Base-by-base conservation (phyloP, 2,888 invertebrate genomes). In the Mesochorus sp. region DNA sequence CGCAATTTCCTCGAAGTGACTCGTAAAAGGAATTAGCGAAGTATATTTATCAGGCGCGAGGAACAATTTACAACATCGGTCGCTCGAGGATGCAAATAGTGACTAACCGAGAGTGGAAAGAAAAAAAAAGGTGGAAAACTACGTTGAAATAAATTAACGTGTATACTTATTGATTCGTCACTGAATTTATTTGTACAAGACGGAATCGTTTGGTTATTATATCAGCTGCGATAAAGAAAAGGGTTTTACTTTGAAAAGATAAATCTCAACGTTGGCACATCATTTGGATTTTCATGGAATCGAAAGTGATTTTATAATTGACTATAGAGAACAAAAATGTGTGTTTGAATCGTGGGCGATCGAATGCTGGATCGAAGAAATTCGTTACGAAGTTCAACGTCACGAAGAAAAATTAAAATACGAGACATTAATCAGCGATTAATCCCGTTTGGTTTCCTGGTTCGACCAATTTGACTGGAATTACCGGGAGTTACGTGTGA, bases 141-240 rank as follows among this genome's bases (percentile, higher is more conserved):
- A 28, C 47, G 55, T 28, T 28, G 14, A 61, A 37, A 55, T 39
- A 37, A 28, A n/a, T 17, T 3, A 17, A 24, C 19, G 42, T 24
- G n/a, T 17, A 39, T 12, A 39, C 21, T 19, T 37, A 26, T 24
- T 24, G 28, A 70, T 70, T 66, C 64, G 66, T 71, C 66, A 66
- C 53, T 53, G 37, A 62, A 55, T 75, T 44, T 66, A 66, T 76
- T 76, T 76, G 66, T 66, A 66, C 76, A 66, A 51, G 71, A 71
- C n/a, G 59, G 59, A 70, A 42, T 66, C 39, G 49, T 59, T 14
- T 59, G 51, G 34, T 24, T n/a, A 34, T 37, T 71, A 28, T 44
- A 39, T 42, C 68, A 62, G 6, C 62, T 10, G 26, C 31, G n/a
- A n/a, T n/a, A 6, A n/a, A 39, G 49, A 47, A 24, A 6, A 71